These are phyloP conservation scores for Apodemia hepburni DNA, from an alignment of 2,888 invertebrate species.

Conservation along the genomic window DNA sequence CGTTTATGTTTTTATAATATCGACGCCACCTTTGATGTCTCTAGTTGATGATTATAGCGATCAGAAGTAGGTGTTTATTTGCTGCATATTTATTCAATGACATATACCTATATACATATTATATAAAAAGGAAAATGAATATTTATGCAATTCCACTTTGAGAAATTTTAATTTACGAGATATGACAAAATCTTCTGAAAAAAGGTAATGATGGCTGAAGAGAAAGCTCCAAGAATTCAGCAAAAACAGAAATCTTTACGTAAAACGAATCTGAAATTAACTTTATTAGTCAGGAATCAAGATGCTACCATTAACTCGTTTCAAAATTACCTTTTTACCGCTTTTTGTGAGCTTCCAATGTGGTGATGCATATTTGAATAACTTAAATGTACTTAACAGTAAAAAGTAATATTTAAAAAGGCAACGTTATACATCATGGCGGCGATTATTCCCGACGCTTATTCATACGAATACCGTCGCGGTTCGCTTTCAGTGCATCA, in stretches of 20 bases:
- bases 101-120: too few species aligned
- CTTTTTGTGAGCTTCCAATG: not conserved
- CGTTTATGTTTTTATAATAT: too few species aligned
- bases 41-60: too few species aligned
- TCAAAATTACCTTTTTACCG: not conserved
- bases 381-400: conserved; percentile 14
- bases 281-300: conserved; percentile 8
- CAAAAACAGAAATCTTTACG: conserved; percentile 5
- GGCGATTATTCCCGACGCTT: conserved; percentile 22
- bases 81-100: too few species aligned
- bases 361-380: conserved; percentile 14
- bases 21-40: too few species aligned
- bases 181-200: not conserved
- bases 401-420: conserved; percentile 8
- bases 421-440: conserved; percentile 7
- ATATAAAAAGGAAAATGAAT: too few species aligned
- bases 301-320: not conserved
- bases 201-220: not conserved
- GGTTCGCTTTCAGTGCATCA: conserved; percentile 47
- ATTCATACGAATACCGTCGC: conserved; percentile 39
- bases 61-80: too few species aligned
- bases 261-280: conserved; percentile 8
- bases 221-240: not conserved
- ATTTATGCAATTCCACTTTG: too few species aligned
- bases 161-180: not conserved